Conservation (phyloP, 2,797 vertebrate genomes). For the Chrysolophus pictus region DNA sequence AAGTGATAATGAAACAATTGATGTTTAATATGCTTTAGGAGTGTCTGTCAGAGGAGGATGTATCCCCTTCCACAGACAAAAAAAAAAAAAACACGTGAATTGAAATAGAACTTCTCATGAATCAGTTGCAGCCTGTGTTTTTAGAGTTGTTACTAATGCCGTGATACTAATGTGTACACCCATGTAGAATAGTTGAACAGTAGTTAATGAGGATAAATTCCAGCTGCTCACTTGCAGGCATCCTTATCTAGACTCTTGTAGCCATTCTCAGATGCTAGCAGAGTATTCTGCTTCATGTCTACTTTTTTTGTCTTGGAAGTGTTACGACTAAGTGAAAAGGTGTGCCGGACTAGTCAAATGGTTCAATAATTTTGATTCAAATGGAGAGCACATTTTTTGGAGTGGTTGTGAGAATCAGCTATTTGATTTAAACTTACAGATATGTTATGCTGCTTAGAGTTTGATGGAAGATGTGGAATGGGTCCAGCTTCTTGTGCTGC, state of each 20-base stretch:
- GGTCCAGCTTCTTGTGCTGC: not conserved
- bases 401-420: not conserved
- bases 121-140: not conserved
- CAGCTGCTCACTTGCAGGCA: fast-evolving
- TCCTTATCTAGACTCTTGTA: not conserved
- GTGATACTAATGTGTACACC: not conserved
- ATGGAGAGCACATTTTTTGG: not conserved
- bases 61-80: not conserved
- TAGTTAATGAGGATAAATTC: not conserved
- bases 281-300: not conserved
- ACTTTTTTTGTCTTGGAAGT: not conserved
- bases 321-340: not conserved
- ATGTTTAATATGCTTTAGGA: not conserved
- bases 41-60: not conserved
- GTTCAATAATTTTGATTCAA: not conserved
- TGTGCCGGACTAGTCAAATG: not conserved
- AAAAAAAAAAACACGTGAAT: not conserved
- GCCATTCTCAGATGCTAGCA: not conserved
- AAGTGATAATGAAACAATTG: not conserved
- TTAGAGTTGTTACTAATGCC: not conserved
- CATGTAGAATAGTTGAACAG: not conserved
- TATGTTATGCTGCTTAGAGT: not conserved
- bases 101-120: not conserved
- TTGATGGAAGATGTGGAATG: not conserved
- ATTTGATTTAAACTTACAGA: not conserved